Conservation (phyloP, 1,140 invertebrate genomes). For the Papilio glaucus region DNA sequence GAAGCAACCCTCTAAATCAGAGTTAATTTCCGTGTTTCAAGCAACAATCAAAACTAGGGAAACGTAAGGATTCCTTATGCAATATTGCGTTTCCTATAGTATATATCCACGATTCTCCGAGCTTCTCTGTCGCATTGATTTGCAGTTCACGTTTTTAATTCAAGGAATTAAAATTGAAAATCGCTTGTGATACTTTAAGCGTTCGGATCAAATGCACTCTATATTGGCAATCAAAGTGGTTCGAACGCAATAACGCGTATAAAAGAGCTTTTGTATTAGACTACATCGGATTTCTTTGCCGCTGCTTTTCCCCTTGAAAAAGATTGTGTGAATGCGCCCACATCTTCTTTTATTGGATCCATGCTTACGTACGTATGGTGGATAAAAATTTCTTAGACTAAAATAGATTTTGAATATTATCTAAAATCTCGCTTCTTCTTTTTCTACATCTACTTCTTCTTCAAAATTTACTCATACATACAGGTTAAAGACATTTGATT, state of each 20-base stretch:
- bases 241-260: constrained; percentile 36
- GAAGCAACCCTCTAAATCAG: not conserved
- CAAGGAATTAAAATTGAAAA: constrained; percentile 31
- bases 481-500: no score
- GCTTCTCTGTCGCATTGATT: not conserved
- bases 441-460: no score
- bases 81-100: constrained; percentile 10
- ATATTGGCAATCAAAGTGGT: constrained; percentile 32
- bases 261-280: constrained; percentile 26
- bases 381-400: no score
- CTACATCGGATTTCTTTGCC: constrained; percentile 27
- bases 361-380: no score
- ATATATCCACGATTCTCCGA: not conserved
- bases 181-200: constrained; percentile 21
- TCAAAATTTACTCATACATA: no score
- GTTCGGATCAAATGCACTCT: constrained; percentile 26
- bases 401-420: no score
- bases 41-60: constrained; percentile 21
- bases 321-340: constrained; percentile 9
- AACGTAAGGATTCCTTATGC: not conserved
- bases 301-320: constrained; percentile 5
- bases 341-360: not conserved
- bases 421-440: no score
- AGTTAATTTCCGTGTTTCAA: constrained; percentile 1
- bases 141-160: not conserved